Evolutionary conservation across 2,888 invertebrate genomes (phyloP), one percentile per base, ranked within the genome.

Genomic region (Drosophila maculinotata): DNA sequence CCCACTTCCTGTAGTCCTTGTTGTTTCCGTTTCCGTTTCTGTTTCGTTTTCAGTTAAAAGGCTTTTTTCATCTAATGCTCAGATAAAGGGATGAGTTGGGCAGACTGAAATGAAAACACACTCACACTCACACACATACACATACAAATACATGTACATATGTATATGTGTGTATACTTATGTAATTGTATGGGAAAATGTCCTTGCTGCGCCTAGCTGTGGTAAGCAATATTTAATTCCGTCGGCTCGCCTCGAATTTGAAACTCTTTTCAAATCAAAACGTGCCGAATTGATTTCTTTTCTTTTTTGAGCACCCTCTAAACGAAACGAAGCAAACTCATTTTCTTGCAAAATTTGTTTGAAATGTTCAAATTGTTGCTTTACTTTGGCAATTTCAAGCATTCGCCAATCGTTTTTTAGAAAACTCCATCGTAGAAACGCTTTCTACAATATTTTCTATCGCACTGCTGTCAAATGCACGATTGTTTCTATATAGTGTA

Each of bases 221-320:
- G 31, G 31, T 53, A 57, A 54, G 41, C 58, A 33, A 58, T 54
- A 58, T 54, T 58, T 54, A 58, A 54, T 58, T 36, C 33, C 41
- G 39, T 33, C 15, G 23, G 7, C 49, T 28, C 28, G 23, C 20
- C 26, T 26, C 58, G 28, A 33, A 56, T 56, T 44, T 58, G 25
- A 14, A 60, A 39, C 59, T 47, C 45, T 47, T 73, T 76, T 33
- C 20, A 77, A 74, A 58, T 62, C 68, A 47, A 57, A 57, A 73
- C 73, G 77, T 77, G 77, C 49, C 56, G 10, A 47, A 49, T 26
- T 57, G 57, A 57, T 52, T 76, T 31, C 51, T 41, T 53, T 52
- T 38, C 10, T 15, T 23, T 36, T 20, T 26, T 10, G 1, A 7
- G 6, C 20, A 30, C 28, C 1, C 45, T 30, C 10, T 45, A 6